A percentile compares a stretch with the other conserved stretches of the same genome.
These are phyloP conservation scores for Natator depressus DNA, from an alignment of 2,113 vertebrate genomes.

Conservation along the genomic window DNA sequence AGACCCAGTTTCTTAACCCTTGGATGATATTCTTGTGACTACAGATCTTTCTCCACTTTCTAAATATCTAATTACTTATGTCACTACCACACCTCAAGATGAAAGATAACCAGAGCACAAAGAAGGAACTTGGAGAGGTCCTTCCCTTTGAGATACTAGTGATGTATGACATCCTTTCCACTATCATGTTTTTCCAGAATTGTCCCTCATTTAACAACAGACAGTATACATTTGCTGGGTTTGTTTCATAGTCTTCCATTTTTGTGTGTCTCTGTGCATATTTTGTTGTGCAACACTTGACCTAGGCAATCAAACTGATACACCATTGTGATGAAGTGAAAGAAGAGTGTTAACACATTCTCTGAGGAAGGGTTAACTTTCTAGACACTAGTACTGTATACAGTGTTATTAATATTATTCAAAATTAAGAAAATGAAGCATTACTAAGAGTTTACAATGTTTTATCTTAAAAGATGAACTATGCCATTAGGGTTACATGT, in stretches of 20 bases:
- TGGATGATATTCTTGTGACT: not conserved
- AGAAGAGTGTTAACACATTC: not conserved
- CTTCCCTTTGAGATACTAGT: not conserved
- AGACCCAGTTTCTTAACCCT: not conserved
- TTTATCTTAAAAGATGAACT: not conserved
- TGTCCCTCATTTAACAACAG: not conserved
- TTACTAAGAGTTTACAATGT: not conserved
- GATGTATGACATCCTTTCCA: not conserved
- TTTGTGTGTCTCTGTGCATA: too few species aligned
- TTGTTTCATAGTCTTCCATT: not conserved
- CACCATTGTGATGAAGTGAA: not conserved
- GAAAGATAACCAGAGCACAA: not conserved
- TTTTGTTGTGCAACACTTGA: not conserved
- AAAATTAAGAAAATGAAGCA: not conserved
- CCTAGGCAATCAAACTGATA: not conserved
- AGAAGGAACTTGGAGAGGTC: not conserved
- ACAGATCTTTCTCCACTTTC: not conserved
- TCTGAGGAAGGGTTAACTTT: not conserved
- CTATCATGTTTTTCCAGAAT: not conserved
- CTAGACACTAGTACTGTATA: not conserved
- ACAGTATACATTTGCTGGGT: not conserved
- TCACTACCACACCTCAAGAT: not conserved
- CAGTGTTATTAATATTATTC: not conserved
- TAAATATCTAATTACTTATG: not conserved
- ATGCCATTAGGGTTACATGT: not conserved